phyloP scores from a whole-genome alignment of 2,888 invertebrate genomes.

The Osmoderma eremita region DNA sequence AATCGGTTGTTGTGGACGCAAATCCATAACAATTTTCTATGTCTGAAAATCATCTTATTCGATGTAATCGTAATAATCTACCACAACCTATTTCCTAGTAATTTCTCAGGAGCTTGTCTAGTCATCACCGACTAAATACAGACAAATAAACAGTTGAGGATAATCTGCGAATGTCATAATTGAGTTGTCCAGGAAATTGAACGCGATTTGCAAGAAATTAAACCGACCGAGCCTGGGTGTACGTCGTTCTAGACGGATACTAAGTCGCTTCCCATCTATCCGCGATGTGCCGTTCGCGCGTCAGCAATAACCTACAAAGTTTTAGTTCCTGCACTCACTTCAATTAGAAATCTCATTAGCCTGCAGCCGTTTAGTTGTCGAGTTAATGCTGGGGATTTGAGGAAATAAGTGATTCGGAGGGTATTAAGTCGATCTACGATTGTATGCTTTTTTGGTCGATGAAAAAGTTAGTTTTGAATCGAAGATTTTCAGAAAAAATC shows the following conservation, averaged over 20 bases:
- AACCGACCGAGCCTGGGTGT: background rate
- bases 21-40: too few species aligned
- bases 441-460: too few species aligned
- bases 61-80: too few species aligned
- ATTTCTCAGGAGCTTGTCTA: too few species aligned
- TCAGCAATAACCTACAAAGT: constrained; percentile 11
- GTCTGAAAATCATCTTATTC: too few species aligned
- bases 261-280: background rate
- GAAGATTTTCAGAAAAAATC: too few species aligned
- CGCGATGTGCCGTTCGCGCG: too few species aligned
- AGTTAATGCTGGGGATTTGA: background rate
- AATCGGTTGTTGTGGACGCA: too few species aligned
- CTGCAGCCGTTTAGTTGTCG: constrained; percentile 8
- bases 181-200: constrained; percentile 29
- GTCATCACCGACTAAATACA: background rate
- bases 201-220: constrained; percentile 29
- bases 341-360: constrained; percentile 30
- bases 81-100: too few species aligned
- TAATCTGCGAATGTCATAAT: constrained; percentile 24
- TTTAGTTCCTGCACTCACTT: constrained; percentile 9
- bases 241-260: background rate
- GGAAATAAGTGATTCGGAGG: too few species aligned
- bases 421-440: too few species aligned
- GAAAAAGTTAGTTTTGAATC: too few species aligned
- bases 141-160: constrained; percentile 19